Evolutionary conservation across 2,113 vertebrate species (phyloP).

Genomic region (Rafetus swinhoei): DNA sequence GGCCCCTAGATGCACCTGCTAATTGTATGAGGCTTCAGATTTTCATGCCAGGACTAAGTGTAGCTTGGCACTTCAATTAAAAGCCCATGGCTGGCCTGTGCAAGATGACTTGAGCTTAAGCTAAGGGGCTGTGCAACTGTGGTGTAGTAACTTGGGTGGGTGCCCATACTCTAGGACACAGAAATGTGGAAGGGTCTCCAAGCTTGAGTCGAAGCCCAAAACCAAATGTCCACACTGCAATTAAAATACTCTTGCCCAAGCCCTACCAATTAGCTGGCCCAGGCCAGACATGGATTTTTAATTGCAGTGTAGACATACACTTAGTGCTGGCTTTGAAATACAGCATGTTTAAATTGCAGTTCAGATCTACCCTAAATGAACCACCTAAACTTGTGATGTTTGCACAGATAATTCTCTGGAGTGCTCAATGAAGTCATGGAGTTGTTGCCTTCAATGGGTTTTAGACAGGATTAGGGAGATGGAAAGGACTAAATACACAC

Average conservation of each 20-base stretch:
- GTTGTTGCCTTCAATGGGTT: background rate
- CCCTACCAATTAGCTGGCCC: background rate
- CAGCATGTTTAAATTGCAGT: conserved; percentile 2
- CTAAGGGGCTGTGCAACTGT: background rate
- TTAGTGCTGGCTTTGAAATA: background rate
- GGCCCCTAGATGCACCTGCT: background rate
- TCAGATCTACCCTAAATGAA: background rate
- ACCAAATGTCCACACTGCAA: background rate
- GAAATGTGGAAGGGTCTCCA: background rate
- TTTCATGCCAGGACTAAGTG: no score
- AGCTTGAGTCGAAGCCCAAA: background rate
- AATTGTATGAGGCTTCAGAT: background rate
- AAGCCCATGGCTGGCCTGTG: background rate
- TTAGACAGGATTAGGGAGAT: background rate
- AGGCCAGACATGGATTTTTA: background rate
- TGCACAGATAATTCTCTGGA: conserved; percentile 8
- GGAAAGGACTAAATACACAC: background rate
- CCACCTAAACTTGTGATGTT: conserved; percentile 28
- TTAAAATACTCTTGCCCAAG: background rate
- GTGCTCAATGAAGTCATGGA: background rate
- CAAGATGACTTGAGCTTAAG: background rate
- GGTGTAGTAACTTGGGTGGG: background rate
- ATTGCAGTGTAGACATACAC: background rate
- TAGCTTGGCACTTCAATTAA: background rate
- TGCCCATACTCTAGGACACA: background rate